A percentile compares a stretch with the other conserved stretches of the same genome.
phyloP scores from a whole-genome alignment of 2,888 invertebrate genomes.

The Drosophila subsilvestris region DNA sequence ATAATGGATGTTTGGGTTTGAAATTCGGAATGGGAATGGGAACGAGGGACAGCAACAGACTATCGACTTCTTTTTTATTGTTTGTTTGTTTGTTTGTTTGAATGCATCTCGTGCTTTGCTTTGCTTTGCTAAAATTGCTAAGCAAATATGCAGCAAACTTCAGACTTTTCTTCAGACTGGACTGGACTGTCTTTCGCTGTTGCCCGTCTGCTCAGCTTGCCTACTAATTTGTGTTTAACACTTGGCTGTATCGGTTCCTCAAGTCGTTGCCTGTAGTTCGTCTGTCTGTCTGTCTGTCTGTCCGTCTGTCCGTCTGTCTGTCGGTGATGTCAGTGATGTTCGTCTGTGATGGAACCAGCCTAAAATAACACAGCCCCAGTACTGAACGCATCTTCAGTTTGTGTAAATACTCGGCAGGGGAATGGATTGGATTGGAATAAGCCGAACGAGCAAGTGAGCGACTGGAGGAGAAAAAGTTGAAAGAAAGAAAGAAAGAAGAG shows the following conservation, averaged over 20 bases:
- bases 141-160: constrained; percentile 65
- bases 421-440: no score
- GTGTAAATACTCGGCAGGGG: constrained; percentile 66
- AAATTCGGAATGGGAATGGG: constrained; percentile 15
- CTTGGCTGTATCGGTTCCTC: constrained; percentile 50
- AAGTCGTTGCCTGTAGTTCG: constrained; percentile 22
- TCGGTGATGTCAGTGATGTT: constrained; percentile 2
- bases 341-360: constrained; percentile 47
- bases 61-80: constrained; percentile 8
- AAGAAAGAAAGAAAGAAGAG: constrained; percentile 19
- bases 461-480: constrained; percentile 30
- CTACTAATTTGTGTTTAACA: constrained; percentile 63
- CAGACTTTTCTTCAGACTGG: constrained; percentile 15
- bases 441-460: constrained; percentile 55
- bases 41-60: neutral
- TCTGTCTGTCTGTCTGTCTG: constrained; percentile 1
- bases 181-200: no score
- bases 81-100: constrained; percentile 12
- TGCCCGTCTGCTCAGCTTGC: constrained; percentile 34
- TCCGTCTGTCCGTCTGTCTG: neutral
- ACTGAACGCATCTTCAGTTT: constrained; percentile 69
- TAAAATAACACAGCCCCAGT: constrained; percentile 67
- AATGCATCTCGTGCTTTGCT: constrained; percentile 43
- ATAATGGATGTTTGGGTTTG: constrained; percentile 61
- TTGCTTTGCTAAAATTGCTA: constrained; percentile 55